A percentile compares a stretch with the other conserved stretches of the same genome.
phyloP scores from a whole-genome alignment of 2,888 invertebrate genomes.

The Eupithecia dodoneata region DNA sequence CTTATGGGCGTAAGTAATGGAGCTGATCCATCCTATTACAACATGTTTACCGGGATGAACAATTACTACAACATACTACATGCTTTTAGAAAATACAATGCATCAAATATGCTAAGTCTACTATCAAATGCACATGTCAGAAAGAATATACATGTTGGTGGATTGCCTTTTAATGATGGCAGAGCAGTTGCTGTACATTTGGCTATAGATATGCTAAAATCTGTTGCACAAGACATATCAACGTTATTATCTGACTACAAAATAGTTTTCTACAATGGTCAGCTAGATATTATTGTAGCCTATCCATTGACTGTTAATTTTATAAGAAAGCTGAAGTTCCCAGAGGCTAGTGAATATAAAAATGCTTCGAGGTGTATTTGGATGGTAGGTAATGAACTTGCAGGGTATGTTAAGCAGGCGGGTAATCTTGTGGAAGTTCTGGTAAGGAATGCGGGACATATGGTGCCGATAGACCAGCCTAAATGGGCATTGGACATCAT shows the following conservation, averaged over 20 bases:
- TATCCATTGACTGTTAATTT: conserved; percentile 93
- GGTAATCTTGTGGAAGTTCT: conserved; percentile 89
- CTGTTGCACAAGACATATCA: conserved; percentile 89
- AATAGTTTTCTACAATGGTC: conserved; percentile 94
- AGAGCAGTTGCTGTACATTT: conserved; percentile 88
- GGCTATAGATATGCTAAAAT: conserved; percentile 91
- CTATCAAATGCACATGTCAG: conserved; percentile 72
- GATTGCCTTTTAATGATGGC: conserved; percentile 87
- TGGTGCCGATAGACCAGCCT: conserved; percentile 92
- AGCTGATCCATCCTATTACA: conserved; percentile 78
- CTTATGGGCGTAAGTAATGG: conserved; percentile 80
- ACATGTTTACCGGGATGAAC: conserved; percentile 88
- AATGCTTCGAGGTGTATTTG: conserved; percentile 87
- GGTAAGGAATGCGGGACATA: conserved; percentile 92
- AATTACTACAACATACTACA: conserved; percentile 89
- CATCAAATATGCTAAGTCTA: conserved; percentile 63
- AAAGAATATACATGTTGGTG: conserved; percentile 92
- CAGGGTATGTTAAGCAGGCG: conserved; percentile 90
- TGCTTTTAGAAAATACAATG: conserved; percentile 72
- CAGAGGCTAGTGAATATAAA: conserved; percentile 86
- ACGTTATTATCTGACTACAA: conserved; percentile 87
- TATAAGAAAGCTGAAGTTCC: conserved; percentile 88
- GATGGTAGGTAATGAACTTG: conserved; percentile 87
- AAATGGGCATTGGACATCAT: conserved; percentile 90
- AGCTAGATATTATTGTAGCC: conserved; percentile 95